Evolutionary conservation across 2,113 vertebrate genomes (phyloP).

Genomic region (Phalacrocorax aristotelis): DNA sequence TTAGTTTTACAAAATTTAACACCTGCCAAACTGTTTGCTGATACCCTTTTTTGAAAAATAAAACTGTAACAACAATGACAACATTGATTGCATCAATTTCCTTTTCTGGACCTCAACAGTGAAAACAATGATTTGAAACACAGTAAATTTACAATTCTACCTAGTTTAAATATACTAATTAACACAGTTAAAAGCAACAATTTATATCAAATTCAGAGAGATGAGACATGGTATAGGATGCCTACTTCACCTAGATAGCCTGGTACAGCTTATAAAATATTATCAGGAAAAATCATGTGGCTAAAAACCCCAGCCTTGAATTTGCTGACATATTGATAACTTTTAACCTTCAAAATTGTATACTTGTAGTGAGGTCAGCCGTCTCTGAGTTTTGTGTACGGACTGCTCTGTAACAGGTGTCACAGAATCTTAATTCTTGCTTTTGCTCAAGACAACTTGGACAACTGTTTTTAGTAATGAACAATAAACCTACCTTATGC

Average conservation of each 20-base stretch:
- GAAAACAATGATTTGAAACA: neutral
- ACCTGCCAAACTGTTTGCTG: neutral
- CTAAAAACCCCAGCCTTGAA: neutral
- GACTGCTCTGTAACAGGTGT: neutral
- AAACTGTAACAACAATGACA: neutral
- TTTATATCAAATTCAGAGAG: neutral
- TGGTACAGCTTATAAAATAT: neutral
- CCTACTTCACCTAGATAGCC: neutral
- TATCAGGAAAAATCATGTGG: neutral
- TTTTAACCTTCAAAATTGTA: neutral
- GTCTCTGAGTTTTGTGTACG: neutral
- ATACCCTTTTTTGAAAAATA: rapidly evolving
- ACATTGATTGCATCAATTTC: neutral
- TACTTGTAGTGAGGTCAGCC: neutral
- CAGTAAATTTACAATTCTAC: neutral
- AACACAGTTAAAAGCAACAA: neutral
- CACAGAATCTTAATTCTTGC: neutral
- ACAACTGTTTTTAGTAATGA: neutral
- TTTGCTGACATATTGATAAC: neutral
- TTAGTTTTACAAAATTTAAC: neutral
- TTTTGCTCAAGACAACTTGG: neutral
- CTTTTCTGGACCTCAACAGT: neutral
- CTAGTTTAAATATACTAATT: neutral
- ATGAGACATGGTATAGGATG: neutral
- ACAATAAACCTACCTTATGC: constrained; percentile 87